Conservation (phyloP, 2,797 vertebrate species). For the Neostethus bicornis region DNA sequence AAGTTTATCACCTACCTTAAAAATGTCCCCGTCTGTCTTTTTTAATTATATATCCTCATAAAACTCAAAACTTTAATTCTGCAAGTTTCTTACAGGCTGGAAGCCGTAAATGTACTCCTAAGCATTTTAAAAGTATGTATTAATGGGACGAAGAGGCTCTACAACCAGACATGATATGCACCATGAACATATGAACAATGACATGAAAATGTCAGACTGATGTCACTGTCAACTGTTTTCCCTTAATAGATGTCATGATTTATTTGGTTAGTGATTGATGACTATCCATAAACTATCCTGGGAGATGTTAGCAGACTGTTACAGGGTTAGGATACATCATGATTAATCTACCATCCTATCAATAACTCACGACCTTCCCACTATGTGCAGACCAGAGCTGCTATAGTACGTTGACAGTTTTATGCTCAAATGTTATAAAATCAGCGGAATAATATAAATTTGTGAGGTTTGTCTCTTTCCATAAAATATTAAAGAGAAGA, state of each 20-base stretch:
- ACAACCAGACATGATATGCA: neutral
- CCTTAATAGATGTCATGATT: conserved; percentile 42
- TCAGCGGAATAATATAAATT: conserved; percentile 6
- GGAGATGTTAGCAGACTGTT: conserved; percentile 30
- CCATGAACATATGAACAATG: too few relatives aligned
- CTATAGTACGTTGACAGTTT: conserved; percentile 7
- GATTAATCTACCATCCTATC: conserved; percentile 45
- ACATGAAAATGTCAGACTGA: conserved; percentile 3
- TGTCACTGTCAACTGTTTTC: conserved; percentile 22
- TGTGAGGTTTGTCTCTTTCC: neutral
- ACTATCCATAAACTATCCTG: conserved; percentile 49
- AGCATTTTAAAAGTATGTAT: neutral
- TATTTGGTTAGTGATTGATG: conserved; percentile 49
- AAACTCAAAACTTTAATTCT: conserved; percentile 21
- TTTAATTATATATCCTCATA: conserved; percentile 22
- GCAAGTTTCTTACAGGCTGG: conserved; percentile 50
- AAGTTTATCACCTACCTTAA: conserved; percentile 55
- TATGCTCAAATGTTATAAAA: conserved; percentile 26
- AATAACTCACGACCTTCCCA: conserved; percentile 44
- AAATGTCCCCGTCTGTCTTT: conserved; percentile 60
- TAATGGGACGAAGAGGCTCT: neutral
- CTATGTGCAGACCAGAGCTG: conserved; percentile 10
- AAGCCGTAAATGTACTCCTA: conserved; percentile 31
- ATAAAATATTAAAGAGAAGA: neutral
- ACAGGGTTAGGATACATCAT: conserved; percentile 17